Evolutionary conservation across 1,140 invertebrate genomes (phyloP).

Genomic region (Papilio aristodemus): DNA sequence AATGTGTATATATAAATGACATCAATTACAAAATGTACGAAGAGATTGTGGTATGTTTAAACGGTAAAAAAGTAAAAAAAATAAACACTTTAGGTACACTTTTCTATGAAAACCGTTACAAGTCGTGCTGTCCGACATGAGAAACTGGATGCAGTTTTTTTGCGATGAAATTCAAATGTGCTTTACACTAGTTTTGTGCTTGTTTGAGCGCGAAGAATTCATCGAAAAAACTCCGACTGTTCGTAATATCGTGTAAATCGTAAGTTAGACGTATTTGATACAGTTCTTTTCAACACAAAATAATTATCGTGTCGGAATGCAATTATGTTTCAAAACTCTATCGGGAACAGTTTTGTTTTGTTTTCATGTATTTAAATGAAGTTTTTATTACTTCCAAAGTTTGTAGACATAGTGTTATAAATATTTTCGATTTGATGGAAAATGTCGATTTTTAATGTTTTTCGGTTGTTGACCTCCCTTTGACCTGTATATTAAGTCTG

Average conservation of each 20-base stretch:
- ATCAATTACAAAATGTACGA: no score
- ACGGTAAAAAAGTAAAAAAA: background rate
- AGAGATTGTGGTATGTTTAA: background rate
- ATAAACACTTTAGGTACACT: background rate
- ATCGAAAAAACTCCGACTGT: background rate
- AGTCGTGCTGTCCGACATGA: background rate
- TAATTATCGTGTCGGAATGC: background rate
- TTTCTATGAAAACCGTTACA: background rate
- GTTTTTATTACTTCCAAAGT: no score
- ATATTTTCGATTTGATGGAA: no score
- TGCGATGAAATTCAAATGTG: conserved; percentile 20
- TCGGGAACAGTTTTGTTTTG: background rate
- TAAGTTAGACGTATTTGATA: background rate
- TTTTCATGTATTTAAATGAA: no score
- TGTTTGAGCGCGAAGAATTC: conserved; percentile 26
- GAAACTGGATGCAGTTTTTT: conserved; percentile 19
- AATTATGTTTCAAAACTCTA: background rate
- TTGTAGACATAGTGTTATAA: no score
- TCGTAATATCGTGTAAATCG: conserved; percentile 11
- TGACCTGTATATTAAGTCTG: no score
- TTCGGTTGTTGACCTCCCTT: no score
- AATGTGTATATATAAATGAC: no score
- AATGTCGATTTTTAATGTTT: no score
- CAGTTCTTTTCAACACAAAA: background rate
- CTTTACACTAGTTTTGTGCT: conserved; percentile 21